Base-by-base conservation (phyloP, 2,888 invertebrate species). In the Camptogramma bilineatum region DNA sequence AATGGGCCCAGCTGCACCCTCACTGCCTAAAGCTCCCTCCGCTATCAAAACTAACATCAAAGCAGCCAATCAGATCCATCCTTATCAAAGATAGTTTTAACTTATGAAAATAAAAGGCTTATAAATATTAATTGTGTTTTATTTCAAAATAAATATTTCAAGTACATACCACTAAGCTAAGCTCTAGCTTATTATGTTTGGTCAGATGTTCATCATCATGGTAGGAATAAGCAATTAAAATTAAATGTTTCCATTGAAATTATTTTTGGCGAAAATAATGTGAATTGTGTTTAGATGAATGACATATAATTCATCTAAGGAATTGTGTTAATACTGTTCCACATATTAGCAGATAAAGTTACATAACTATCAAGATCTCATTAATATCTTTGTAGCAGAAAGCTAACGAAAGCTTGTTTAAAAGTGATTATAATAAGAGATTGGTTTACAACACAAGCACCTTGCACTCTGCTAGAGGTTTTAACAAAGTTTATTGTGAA, bases 41-140 rank as follows among this genome's bases (percentile, higher is more conserved):
- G 96, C 97, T 24, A 97, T 98, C 72, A 98, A 98, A 84, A 98
- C 98, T 0, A 98, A 98, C 82, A 98, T 98, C 69, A 98, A 98
- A 88, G 96, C 98, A 62, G 98, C 97, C 4, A 95, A 96, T 69
- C 97, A 97, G 89, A 97, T 97, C 72, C 97, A 98, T 91, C 97
- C 97, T 0, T 98, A 98, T 81, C 95, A 95, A 78, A 94, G 96
- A 85, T 72, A 70, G 63, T 46, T 39, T n/a, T 47, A 13, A 4
- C 10, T 13, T 16, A 54, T 34, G 39, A 54, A 67, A 66, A 62
- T 18, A 62, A 64, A 64, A 56, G 19, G 51, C 16, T 55, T 39
- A 55, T 51, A 60, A 51, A 42, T 3, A 48, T 47, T 69, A 52
- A 10, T 51, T 56, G 34, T 50, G 52, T 68, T 76, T 72, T 75